These are phyloP conservation scores for Catagonus wagneri DNA, from an alignment of 2,113 vertebrate species.

Conservation along the genomic window DNA sequence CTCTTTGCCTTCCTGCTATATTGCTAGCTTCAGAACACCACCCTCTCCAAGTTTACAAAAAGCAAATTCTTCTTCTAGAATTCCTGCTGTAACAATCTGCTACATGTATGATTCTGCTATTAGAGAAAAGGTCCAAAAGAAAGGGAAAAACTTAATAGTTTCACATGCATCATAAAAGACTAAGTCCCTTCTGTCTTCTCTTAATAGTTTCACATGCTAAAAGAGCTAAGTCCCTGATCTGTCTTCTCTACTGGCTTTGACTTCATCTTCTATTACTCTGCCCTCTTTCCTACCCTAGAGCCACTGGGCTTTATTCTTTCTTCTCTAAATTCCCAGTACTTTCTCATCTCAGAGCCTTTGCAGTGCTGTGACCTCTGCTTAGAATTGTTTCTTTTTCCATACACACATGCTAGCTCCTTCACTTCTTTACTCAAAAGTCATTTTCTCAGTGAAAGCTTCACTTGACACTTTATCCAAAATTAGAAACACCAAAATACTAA, in stretches of 20 bases:
- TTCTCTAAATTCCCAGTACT: background rate
- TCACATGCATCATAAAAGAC: background rate
- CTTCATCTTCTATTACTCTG: background rate
- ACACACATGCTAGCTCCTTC: background rate
- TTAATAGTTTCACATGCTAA: background rate
- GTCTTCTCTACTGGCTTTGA: background rate
- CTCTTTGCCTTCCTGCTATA: constrained; percentile 10
- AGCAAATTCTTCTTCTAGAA: background rate
- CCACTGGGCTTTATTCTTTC: background rate
- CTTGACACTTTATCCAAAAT: background rate
- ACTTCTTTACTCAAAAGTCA: background rate
- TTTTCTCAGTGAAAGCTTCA: background rate
- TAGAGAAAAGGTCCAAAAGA: constrained; percentile 28
- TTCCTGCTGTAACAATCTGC: background rate
- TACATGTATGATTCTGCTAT: background rate
- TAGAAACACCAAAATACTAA: background rate
- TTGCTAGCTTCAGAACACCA: background rate
- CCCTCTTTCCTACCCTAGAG: background rate
- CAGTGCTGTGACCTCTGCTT: background rate
- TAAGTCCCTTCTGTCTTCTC: background rate
- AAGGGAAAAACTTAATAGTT: background rate
- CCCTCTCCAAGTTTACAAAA: background rate
- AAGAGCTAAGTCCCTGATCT: background rate
- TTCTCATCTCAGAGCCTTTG: background rate
- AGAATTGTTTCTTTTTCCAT: background rate